Conservation (phyloP, 2,888 invertebrate genomes). For the Acrocyrtus sp. region DNA sequence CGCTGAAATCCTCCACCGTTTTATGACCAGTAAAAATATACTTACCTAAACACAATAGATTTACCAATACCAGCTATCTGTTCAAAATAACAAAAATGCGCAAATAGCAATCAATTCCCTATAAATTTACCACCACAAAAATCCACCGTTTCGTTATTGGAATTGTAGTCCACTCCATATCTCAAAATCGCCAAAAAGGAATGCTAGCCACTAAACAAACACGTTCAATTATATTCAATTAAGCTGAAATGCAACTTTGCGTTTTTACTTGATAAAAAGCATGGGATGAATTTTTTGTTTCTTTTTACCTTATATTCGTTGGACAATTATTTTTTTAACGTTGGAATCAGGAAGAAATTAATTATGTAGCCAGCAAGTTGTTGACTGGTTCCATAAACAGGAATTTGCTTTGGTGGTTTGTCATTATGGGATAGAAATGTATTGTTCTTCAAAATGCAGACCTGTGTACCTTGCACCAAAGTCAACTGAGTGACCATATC, state of each 20-base stretch:
- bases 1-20: background rate
- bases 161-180: background rate
- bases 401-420: background rate
- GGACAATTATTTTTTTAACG: background rate
- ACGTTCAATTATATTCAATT: no score
- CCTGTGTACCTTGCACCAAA: constrained; percentile 24
- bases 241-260: background rate
- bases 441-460: constrained; percentile 14
- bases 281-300: no score
- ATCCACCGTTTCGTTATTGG: background rate
- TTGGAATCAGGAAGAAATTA: background rate
- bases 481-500: background rate
- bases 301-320: no score
- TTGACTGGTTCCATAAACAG: background rate
- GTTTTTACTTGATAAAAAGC: no score
- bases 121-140: background rate
- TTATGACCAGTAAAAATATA: background rate
- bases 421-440: constrained; percentile 10
- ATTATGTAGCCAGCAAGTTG: background rate
- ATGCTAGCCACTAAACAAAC: no score
- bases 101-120: background rate
- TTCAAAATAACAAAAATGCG: background rate
- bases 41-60: background rate
- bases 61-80: background rate
- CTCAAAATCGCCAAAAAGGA: background rate